Evolutionary conservation across 1,140 invertebrate genomes (phyloP).

Genomic region (Meloidogyne hapla): DNA sequence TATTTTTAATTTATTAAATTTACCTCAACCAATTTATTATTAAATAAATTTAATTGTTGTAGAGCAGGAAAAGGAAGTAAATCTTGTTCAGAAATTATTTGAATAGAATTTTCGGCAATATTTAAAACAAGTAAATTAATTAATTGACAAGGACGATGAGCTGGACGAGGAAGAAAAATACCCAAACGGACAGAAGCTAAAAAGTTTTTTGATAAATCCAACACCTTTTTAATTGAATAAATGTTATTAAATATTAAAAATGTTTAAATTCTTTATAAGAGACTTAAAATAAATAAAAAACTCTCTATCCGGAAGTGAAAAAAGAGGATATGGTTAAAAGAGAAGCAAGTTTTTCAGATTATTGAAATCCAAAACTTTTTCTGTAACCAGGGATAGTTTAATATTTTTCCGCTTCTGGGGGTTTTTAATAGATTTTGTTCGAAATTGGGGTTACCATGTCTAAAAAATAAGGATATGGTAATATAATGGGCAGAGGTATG

Average conservation of each 20-base stretch:
- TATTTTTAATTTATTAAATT: background rate
- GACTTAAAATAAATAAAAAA: too few species aligned
- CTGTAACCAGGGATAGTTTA: too few species aligned
- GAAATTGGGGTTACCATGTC: too few species aligned
- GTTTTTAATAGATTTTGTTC: too few species aligned
- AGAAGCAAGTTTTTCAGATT: too few species aligned
- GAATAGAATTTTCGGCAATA: slow-evolving; percentile 43
- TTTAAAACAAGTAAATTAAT: slow-evolving; percentile 51
- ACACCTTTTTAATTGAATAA: slow-evolving; percentile 31
- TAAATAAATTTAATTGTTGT: slow-evolving; percentile 36
- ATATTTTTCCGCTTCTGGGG: too few species aligned
- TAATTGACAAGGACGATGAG: slow-evolving; percentile 29
- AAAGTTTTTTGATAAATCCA: slow-evolving; percentile 45
- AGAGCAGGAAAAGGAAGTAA: slow-evolving; percentile 47
- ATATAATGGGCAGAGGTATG: background rate
- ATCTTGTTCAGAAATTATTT: slow-evolving; percentile 28
- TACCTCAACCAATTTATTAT: slow-evolving; percentile 14
- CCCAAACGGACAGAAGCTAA: slow-evolving; percentile 30
- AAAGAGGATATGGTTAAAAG: too few species aligned
- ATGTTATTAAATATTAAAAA: too few species aligned
- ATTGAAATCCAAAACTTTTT: too few species aligned
- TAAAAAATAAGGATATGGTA: background rate
- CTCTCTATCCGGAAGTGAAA: too few species aligned
- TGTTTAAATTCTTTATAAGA: too few species aligned
- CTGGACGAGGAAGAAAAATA: background rate